Conservation (phyloP, 2,113 vertebrate genomes). For the Barbus barbus region DNA sequence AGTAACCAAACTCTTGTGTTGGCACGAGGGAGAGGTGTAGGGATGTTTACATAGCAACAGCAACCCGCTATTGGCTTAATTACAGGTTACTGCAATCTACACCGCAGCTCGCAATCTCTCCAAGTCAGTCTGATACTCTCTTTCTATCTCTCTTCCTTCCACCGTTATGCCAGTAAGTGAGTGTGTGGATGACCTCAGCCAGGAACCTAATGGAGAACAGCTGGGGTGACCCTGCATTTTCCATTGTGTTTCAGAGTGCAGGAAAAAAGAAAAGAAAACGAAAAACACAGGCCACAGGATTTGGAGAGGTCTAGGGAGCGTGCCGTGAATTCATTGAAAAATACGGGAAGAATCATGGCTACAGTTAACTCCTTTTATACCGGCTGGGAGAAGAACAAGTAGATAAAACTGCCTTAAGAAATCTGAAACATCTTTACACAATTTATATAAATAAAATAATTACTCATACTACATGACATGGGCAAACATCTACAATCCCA, state of each 20-base stretch:
- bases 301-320: constrained; percentile 45
- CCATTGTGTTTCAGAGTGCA: constrained; percentile 70
- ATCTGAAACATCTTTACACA: neutral
- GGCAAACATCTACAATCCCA: neutral
- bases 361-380: constrained; percentile 23
- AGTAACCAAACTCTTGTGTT: constrained; percentile 57
- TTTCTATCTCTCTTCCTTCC: neutral
- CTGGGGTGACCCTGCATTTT: constrained; percentile 73
- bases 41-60: constrained; percentile 77
- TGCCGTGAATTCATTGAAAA: constrained; percentile 63
- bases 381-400: neutral
- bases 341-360: constrained; percentile 43
- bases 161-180: constrained; percentile 68
- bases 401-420: neutral
- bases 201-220: constrained; percentile 73
- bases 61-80: constrained; percentile 69
- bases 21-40: constrained; percentile 58
- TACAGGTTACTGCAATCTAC: constrained; percentile 63
- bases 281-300: constrained; percentile 44
- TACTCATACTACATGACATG: neutral
- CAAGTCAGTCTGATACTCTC: constrained; percentile 46
- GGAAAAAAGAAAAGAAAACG: constrained; percentile 43
- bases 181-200: constrained; percentile 71
- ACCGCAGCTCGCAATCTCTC: constrained; percentile 40
- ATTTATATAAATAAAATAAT: neutral